These are phyloP conservation scores for Platycnemis pennipes DNA, from an alignment of 2,888 invertebrate genomes.

Conservation along the genomic window DNA sequence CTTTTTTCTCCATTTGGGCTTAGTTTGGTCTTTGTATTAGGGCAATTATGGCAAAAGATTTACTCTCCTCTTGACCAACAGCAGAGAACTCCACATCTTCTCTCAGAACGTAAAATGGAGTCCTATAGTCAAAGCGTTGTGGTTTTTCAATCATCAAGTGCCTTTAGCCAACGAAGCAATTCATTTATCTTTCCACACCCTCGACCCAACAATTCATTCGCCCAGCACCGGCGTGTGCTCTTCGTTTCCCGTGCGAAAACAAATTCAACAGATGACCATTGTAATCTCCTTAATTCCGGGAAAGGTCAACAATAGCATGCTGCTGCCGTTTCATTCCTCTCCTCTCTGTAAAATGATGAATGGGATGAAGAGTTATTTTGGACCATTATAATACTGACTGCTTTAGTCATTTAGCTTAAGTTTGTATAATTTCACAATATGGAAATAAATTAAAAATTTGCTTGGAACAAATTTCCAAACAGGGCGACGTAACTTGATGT, in stretches of 20 bases:
- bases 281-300: constrained; percentile 16
- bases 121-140: neutral
- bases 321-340: neutral
- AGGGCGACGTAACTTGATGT: too few relatives aligned
- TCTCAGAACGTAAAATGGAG: neutral
- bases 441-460: too few relatives aligned
- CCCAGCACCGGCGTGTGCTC: neutral
- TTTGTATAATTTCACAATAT: too few relatives aligned
- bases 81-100: neutral
- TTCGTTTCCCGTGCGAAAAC: neutral
- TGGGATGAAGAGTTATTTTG: too few relatives aligned
- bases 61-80: too few relatives aligned
- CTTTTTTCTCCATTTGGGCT: too few relatives aligned
- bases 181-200: neutral
- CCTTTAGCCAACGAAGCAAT: neutral
- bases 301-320: neutral
- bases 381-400: too few relatives aligned
- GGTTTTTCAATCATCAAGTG: neutral
- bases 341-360: neutral
- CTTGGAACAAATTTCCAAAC: too few relatives aligned
- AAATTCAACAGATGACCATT: constrained; percentile 36
- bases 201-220: neutral
- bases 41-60: too few relatives aligned
- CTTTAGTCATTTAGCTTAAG: too few relatives aligned
- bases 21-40: too few relatives aligned